Conservation (phyloP, 1,140 invertebrate species). For the Argopecten irradians region DNA sequence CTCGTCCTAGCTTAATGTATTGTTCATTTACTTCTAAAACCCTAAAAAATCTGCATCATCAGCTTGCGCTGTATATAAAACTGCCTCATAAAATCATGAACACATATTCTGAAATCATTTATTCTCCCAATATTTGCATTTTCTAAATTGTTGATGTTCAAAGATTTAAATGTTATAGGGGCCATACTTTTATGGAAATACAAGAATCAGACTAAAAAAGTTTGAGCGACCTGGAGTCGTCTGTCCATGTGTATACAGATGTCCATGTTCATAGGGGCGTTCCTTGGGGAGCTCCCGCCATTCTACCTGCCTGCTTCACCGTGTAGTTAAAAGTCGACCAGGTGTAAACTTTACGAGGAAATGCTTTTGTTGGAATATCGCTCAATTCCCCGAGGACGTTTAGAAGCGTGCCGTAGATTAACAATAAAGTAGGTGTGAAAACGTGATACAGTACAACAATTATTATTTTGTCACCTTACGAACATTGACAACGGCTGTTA, state of each 20-base stretch:
- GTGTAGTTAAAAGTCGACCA: conserved; percentile 9
- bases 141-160: background rate
- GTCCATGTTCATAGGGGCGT: background rate
- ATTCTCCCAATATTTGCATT: background rate
- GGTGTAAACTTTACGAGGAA: conserved; percentile 11
- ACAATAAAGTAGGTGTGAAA: conserved; percentile 22
- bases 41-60: background rate
- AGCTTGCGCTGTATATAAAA: background rate
- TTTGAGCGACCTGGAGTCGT: background rate
- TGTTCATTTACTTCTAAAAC: background rate
- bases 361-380: conserved; percentile 22
- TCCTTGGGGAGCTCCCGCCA: background rate
- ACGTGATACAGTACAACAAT: conserved; percentile 17
- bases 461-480: background rate
- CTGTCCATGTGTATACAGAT: conserved; percentile 1
- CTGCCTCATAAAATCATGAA: background rate
- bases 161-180: background rate
- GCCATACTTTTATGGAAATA: background rate
- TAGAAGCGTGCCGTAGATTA: conserved; percentile 15
- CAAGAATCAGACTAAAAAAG: background rate
- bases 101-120: background rate
- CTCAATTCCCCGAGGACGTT: background rate
- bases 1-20: background rate
- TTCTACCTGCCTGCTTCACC: conserved; percentile 12
- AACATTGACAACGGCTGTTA: background rate